phyloP scores from a whole-genome alignment of 2,113 vertebrate genomes.

The Nicator chloris region DNA sequence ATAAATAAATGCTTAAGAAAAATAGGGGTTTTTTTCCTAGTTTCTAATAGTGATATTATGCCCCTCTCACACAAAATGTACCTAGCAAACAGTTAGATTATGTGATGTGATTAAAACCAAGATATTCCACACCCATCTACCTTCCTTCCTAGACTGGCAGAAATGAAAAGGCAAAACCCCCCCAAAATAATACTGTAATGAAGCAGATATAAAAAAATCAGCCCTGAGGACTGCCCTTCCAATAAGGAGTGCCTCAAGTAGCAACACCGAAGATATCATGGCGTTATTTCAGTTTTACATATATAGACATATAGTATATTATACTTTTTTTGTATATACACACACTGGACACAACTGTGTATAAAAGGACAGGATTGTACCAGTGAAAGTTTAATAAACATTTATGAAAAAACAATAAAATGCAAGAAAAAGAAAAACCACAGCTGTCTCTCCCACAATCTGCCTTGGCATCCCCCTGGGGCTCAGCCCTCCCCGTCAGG shows the following conservation, averaged over 20 bases:
- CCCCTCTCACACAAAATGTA: neutral
- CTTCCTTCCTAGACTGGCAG: neutral
- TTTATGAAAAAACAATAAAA: neutral
- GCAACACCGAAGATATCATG: neutral
- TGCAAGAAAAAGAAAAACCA: neutral
- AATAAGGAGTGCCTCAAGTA: neutral
- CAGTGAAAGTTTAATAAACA: neutral
- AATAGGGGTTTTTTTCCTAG: rapidly evolving
- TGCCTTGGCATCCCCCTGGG: neutral
- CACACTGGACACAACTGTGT: neutral
- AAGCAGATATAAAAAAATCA: neutral
- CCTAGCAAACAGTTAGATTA: neutral
- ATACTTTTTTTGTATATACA: too few species aligned
- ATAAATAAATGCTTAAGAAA: neutral
- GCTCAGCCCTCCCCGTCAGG: rapidly evolving
- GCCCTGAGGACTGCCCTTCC: neutral
- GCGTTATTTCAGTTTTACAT: neutral
- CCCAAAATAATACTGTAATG: neutral
- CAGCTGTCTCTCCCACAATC: neutral
- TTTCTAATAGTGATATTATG: neutral
- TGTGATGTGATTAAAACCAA: neutral
- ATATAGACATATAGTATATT: too few species aligned
- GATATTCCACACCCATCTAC: neutral
- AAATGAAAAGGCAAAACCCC: neutral
- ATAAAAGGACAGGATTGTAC: neutral